Evolutionary conservation across 1,140 invertebrate species (phyloP).

Genomic region (Vanessa atalanta): DNA sequence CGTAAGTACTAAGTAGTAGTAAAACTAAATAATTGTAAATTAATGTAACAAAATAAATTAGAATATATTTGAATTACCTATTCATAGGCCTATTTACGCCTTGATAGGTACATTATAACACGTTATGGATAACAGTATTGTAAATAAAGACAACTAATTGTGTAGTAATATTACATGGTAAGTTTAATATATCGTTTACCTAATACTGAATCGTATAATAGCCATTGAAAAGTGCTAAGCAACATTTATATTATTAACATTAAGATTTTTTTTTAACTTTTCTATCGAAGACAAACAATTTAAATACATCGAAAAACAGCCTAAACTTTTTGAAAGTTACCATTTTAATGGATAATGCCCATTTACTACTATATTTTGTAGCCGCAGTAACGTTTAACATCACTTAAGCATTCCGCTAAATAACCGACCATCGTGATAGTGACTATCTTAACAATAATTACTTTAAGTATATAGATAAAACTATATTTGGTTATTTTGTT

Average conservation of each 20-base stretch:
- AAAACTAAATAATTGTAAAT: neutral
- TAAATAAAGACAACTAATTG: conserved; percentile 1
- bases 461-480: neutral
- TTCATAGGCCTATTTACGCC: neutral
- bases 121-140: neutral
- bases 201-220: conserved; percentile 14
- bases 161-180: neutral
- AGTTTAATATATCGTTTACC: neutral
- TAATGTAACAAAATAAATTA: conserved; percentile 11
- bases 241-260: conserved; percentile 18
- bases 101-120: neutral
- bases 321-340: conserved; percentile 69
- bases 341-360: conserved; percentile 60
- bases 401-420: conserved; percentile 40
- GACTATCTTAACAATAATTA: conserved; percentile 5
- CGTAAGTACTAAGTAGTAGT: neutral
- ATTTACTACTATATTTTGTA: conserved; percentile 49
- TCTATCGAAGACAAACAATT: conserved; percentile 8
- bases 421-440: conserved; percentile 8
- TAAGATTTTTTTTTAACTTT: neutral
- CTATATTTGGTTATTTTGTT: too few species aligned
- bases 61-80: conserved; percentile 1
- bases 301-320: conserved; percentile 37
- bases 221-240: conserved; percentile 1
- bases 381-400: conserved; percentile 47